Evolutionary conservation across 2,888 invertebrate genomes (phyloP), one percentile per base, ranked within the genome.

Genomic region (Acrobasis suavella): DNA sequence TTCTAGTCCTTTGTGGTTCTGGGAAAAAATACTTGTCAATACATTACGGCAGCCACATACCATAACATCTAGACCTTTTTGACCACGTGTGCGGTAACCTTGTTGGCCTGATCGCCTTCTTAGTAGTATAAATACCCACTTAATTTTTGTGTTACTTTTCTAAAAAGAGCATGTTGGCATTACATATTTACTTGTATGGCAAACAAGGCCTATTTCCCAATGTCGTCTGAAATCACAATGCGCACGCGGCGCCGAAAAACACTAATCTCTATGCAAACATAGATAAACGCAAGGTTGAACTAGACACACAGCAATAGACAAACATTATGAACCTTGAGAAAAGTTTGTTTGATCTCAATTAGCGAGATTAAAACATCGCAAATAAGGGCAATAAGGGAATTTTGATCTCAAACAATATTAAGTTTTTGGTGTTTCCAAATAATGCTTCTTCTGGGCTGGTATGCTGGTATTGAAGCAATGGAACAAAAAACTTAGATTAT

Each of bases 251-350:
- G 55, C 58, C 50, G 16, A 59, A 59, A 59, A 59, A 32, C 42
- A 14, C 37, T 59, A 59, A 59, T 59, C 58, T 59, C 37, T 37
- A 50, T 59, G 60, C 52, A 42, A 60, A 52, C 60, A 58, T 58
- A 58, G 49, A 50, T 50, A 49, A 50, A 58, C 32, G 37, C 58
- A 58, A 58, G 58, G 58, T 58, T 58, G 37, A 6, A 37, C 32
- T 58, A 58, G 37, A 49, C 58, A 58, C 50, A 58, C 49, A 16
- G 54, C 32, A 12, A 12, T 14, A 52, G 22, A 52, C 52, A 39
- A 38, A 49, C n/a, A 49, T 14, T 8, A 10, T 50, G 12, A 50
- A 58, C 58, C 58, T 58, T 58, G 58, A 15, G 16, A 50, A 37
- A 32, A 38, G 38, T 9, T 10, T 55, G 55, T 38, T 55, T 38